A percentile compares a stretch with the other conserved stretches of the same genome.
Conservation (phyloP, 2,888 invertebrate genomes). For the Brachyptera putata region DNA sequence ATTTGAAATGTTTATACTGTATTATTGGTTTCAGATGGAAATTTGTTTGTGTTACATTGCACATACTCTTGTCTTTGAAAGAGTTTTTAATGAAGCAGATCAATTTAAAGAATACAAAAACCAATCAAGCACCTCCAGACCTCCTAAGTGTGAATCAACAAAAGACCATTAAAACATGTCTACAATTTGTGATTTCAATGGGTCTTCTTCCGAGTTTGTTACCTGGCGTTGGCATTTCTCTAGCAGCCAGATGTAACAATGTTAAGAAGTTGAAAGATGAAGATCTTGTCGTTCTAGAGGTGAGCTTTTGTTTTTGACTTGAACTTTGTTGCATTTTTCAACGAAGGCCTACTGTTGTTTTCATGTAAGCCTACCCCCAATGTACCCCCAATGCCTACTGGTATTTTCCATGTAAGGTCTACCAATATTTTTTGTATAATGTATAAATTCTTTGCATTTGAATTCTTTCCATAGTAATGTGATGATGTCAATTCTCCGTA, state of each 20-base stretch:
- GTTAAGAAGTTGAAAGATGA: slow-evolving; percentile 43
- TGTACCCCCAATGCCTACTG: too few species aligned
- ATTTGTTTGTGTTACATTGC: slow-evolving; percentile 32
- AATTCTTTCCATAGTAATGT: too few species aligned
- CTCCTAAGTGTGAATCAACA: slow-evolving; percentile 37
- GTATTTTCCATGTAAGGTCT: too few species aligned
- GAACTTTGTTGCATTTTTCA: too few species aligned
- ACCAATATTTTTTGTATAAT: too few species aligned
- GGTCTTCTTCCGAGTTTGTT: slow-evolving; percentile 63
- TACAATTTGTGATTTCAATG: slow-evolving; percentile 59
- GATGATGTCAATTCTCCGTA: too few species aligned
- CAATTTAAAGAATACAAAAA: slow-evolving; percentile 1
- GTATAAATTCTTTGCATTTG: too few species aligned
- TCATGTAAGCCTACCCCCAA: too few species aligned
- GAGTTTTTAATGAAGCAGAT: slow-evolving; percentile 21
- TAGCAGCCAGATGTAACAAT: slow-evolving; percentile 46
- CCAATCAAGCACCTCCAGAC: slow-evolving; percentile 18
- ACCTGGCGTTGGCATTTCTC: slow-evolving; percentile 58
- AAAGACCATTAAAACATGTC: slow-evolving; percentile 55
- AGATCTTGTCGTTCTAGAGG: slow-evolving; percentile 46
- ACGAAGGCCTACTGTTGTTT: too few species aligned
- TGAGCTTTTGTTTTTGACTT: too few species aligned
- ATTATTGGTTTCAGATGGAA: slow-evolving; percentile 32
- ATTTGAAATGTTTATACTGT: too few species aligned
- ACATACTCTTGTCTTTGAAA: slow-evolving; percentile 33